A percentile compares a stretch with the other conserved stretches of the same genome.
These are phyloP conservation scores for Tanaodytes sp. DNA, from an alignment of 2,888 invertebrate species.

Conservation along the genomic window DNA sequence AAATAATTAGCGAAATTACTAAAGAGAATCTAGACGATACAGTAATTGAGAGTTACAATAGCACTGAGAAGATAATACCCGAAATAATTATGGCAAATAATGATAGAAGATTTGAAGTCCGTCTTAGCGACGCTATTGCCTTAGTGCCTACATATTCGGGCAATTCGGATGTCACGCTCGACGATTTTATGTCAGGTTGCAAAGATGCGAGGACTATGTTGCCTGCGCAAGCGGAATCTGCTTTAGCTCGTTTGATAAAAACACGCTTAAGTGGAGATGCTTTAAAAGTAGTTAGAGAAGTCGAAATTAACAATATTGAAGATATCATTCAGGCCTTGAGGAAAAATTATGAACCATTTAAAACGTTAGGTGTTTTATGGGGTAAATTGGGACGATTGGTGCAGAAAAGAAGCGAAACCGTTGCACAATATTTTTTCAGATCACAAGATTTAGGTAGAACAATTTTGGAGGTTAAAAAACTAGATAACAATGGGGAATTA, in stretches of 20 bases:
- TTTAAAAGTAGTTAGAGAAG: not conserved
- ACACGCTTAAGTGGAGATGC: conserved; percentile 2
- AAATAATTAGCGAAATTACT: too few species aligned
- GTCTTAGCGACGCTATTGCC: too few species aligned
- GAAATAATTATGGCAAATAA: too few species aligned
- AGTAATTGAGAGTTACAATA: too few species aligned
- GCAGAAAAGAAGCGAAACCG: not conserved
- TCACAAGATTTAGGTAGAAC: not conserved
- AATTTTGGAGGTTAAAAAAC: not conserved
- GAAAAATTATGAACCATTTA: not conserved
- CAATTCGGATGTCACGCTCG: not conserved
- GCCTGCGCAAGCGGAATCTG: not conserved
- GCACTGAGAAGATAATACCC: too few species aligned
- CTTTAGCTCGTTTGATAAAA: not conserved
- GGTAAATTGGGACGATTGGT: conserved; percentile 2
- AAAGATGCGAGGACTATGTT: conserved; percentile 7
- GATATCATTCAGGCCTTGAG: not conserved
- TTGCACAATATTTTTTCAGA: not conserved
- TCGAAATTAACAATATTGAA: not conserved
- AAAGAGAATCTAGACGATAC: too few species aligned
- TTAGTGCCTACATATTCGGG: too few species aligned
- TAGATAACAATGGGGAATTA: not conserved
- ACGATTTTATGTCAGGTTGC: conserved; percentile 17
- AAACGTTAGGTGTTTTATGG: not conserved
- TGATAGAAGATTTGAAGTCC: too few species aligned